Conservation (phyloP, 2,797 vertebrate species). For the Danio choprae region DNA sequence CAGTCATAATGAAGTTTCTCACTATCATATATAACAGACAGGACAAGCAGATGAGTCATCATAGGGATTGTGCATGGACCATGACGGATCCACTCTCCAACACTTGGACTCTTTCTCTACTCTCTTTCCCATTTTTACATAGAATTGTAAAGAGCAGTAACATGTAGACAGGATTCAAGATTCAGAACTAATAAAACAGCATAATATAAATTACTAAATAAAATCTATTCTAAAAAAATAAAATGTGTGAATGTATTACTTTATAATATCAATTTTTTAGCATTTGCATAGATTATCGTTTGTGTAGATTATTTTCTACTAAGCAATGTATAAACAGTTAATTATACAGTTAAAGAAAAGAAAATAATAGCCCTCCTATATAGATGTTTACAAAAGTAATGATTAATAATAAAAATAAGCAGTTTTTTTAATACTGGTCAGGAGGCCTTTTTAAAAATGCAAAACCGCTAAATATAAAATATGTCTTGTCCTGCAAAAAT, state of each 20-base stretch:
- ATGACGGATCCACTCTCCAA: slow-evolving; percentile 24
- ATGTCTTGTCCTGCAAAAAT: too few species aligned
- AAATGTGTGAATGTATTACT: background rate
- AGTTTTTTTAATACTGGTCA: too few species aligned
- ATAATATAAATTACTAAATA: too few species aligned
- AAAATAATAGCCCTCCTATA: too few species aligned
- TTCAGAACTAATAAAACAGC: background rate
- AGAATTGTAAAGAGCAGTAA: background rate
- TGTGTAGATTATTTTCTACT: too few species aligned
- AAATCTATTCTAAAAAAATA: background rate
- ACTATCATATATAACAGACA: slow-evolving; percentile 29
- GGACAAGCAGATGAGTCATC: slow-evolving; percentile 47
- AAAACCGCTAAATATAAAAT: too few species aligned
- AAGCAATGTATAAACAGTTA: too few species aligned
- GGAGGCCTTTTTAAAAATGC: too few species aligned
- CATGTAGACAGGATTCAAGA: background rate
- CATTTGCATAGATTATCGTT: background rate
- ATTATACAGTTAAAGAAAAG: too few species aligned
- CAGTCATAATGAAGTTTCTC: slow-evolving; percentile 33
- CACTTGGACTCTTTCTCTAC: slow-evolving; percentile 14
- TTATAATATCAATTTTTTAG: background rate
- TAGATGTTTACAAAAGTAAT: too few species aligned
- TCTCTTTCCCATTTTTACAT: slow-evolving; percentile 21
- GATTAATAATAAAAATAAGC: too few species aligned
- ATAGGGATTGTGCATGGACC: slow-evolving; percentile 32